Conservation (phyloP, 2,888 invertebrate species). For the Mayetiola destructor region DNA sequence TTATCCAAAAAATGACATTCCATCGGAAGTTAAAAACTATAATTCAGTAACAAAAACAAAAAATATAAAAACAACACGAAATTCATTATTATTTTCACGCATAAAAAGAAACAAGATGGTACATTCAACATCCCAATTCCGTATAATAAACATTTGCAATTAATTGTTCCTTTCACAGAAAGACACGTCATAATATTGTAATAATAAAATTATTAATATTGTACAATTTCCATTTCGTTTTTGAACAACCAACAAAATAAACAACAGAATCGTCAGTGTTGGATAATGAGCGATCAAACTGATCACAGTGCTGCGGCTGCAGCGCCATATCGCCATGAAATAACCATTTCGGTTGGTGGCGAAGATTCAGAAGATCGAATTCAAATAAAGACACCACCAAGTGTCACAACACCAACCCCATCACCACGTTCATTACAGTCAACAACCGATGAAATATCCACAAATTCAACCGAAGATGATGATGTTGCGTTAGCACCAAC, state of each 20-base stretch:
- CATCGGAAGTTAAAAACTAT: neutral
- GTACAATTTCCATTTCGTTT: neutral
- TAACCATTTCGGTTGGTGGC: neutral
- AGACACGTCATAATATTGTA: neutral
- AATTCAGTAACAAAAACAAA: too few species aligned
- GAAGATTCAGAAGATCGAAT: neutral
- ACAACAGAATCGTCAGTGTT: neutral
- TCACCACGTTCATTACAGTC: constrained; percentile 18
- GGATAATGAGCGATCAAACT: constrained; percentile 11
- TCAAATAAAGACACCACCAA: constrained; percentile 15
- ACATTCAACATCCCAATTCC: neutral
- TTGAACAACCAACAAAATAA: neutral
- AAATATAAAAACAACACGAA: neutral
- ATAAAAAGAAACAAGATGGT: neutral
- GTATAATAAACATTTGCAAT: neutral
- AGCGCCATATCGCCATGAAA: constrained; percentile 10
- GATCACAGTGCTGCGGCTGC: neutral
- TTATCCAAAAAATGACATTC: neutral
- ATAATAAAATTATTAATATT: neutral
- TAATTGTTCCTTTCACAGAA: neutral
- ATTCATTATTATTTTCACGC: neutral
- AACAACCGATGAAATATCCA: constrained; percentile 27
- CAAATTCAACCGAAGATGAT: constrained; percentile 24
- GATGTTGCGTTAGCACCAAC: constrained; percentile 22
- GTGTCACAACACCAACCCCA: constrained; percentile 21